These are phyloP conservation scores for Urechis unicinctus DNA, from an alignment of 2,888 invertebrate genomes.

Conservation along the genomic window DNA sequence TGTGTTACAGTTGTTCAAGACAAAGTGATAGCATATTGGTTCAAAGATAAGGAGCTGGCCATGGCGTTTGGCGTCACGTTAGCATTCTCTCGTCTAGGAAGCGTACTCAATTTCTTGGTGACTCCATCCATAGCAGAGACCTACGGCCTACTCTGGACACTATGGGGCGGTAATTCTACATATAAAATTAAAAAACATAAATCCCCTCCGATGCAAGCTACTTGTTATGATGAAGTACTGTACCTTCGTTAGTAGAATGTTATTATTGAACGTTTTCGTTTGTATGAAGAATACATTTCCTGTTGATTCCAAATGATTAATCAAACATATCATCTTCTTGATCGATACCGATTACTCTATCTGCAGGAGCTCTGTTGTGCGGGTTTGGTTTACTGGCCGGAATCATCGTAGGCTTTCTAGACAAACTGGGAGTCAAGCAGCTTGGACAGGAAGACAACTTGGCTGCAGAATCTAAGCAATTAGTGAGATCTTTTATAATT, in stretches of 20 bases:
- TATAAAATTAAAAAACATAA: neutral
- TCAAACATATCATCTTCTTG: too few relatives aligned
- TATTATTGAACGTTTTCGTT: too few relatives aligned
- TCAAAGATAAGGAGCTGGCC: slow-evolving; percentile 49
- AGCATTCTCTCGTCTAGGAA: slow-evolving; percentile 49
- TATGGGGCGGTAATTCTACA: slow-evolving; percentile 46
- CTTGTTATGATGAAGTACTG: too few relatives aligned
- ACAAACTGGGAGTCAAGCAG: slow-evolving; percentile 41
- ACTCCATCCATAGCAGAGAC: slow-evolving; percentile 38
- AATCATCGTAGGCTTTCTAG: slow-evolving; percentile 43
- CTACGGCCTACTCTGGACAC: slow-evolving; percentile 43
- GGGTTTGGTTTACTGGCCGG: slow-evolving; percentile 49
- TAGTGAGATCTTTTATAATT: too few relatives aligned
- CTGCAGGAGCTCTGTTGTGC: slow-evolving; percentile 47
- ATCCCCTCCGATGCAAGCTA: neutral
- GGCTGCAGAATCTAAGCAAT: slow-evolving; percentile 38
- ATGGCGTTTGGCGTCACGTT: slow-evolving; percentile 50
- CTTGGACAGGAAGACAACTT: slow-evolving; percentile 38
- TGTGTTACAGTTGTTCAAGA: slow-evolving; percentile 52
- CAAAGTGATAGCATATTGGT: slow-evolving; percentile 50
- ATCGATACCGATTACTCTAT: too few relatives aligned
- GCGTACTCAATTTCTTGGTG: slow-evolving; percentile 50
- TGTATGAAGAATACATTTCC: too few relatives aligned
- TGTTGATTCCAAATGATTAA: too few relatives aligned
- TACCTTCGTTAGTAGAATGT: too few relatives aligned